These are phyloP conservation scores for Perognathus longimembris DNA, from an alignment of 2,113 vertebrate genomes.

Conservation along the genomic window DNA sequence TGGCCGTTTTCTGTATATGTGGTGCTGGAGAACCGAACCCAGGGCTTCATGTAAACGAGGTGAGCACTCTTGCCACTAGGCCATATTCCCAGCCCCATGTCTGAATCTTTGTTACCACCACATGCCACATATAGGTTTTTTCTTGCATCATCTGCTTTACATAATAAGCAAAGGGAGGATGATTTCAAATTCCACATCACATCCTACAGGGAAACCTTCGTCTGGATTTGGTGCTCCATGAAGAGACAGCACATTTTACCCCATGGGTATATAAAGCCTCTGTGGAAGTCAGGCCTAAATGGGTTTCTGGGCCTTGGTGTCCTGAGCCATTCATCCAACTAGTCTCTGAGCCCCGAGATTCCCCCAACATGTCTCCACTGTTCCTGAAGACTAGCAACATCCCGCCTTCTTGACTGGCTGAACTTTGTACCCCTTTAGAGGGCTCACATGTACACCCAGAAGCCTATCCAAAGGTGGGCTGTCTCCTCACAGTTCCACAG, in stretches of 20 bases:
- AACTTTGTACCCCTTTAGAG: neutral
- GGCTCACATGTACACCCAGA: neutral
- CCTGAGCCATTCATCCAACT: neutral
- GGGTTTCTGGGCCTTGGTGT: neutral
- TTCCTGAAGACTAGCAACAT: neutral
- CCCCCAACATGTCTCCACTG: neutral
- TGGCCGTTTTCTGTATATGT: no score
- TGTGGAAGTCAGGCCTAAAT: neutral
- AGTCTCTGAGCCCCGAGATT: neutral
- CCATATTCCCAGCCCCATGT: no score
- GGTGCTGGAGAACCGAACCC: no score
- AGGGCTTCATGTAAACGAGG: no score
- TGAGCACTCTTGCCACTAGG: no score
- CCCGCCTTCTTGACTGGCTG: neutral
- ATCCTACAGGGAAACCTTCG: neutral
- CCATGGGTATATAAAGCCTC: no score
- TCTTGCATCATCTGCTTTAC: neutral
- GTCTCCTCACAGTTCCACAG: neutral
- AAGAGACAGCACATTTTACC: neutral
- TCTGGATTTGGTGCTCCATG: neutral
- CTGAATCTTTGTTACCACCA: neutral
- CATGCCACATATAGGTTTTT: no score
- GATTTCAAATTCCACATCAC: neutral
- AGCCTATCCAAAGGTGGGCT: neutral
- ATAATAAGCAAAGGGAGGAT: no score